phyloP scores from a whole-genome alignment of 2,113 vertebrate genomes.

The Muscicapa adusta region DNA sequence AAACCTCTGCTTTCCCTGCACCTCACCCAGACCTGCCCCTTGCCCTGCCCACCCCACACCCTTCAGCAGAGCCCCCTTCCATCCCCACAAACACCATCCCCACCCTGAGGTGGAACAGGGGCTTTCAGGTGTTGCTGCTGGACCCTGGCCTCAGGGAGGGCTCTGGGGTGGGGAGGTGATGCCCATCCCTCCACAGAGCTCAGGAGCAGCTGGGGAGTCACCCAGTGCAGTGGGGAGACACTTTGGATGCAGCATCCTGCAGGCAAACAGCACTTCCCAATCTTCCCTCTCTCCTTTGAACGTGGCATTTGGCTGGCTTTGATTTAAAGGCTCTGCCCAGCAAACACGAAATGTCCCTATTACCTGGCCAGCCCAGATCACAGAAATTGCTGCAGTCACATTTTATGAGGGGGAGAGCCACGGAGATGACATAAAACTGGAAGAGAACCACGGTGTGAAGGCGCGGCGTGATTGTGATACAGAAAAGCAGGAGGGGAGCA shows the following conservation, averaged over 20 bases:
- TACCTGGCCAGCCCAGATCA: background rate
- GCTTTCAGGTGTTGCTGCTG: background rate
- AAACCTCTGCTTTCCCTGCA: background rate
- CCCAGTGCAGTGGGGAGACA: rapidly evolving
- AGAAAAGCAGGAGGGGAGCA: background rate
- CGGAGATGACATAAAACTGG: background rate
- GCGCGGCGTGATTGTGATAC: background rate
- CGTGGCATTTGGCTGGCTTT: background rate
- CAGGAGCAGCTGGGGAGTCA: background rate
- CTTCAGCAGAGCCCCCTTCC: background rate
- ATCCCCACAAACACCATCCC: rapidly evolving
- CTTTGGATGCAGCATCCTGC: background rate
- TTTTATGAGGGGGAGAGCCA: background rate
- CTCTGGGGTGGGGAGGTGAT: background rate
- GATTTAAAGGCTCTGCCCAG: background rate
- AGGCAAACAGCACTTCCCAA: background rate
- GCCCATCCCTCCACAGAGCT: background rate
- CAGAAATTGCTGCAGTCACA: conserved; percentile 13
- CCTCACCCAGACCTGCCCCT: background rate
- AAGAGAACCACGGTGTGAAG: background rate
- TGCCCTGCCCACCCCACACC: background rate
- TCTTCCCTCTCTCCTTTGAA: background rate
- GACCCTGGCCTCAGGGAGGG: background rate
- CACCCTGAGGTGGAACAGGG: background rate
- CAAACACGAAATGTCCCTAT: background rate